Conservation (phyloP, 35 echinoderm and acorn worm species). For the Lytechinus pictus region DNA sequence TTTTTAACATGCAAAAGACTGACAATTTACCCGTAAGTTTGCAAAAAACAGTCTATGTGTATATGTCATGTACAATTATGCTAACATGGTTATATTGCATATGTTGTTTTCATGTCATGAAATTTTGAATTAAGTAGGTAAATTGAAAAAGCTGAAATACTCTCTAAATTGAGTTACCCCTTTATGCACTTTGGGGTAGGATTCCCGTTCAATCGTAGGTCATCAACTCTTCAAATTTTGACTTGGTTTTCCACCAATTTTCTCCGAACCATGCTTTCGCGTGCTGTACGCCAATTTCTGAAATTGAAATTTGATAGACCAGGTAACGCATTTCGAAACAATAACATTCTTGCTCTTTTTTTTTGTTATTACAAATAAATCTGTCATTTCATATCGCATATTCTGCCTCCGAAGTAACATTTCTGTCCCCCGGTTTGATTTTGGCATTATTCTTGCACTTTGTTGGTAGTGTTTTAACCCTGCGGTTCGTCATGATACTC, state of each 20-base stretch:
- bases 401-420: background rate
- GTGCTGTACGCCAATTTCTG: background rate
- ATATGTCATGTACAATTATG: background rate
- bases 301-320: slow-evolving; percentile 5
- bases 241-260: background rate
- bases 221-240: background rate
- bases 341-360: background rate
- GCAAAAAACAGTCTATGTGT: background rate
- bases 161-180: background rate
- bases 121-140: background rate
- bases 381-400: background rate
- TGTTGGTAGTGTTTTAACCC: background rate
- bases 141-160: background rate
- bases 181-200: background rate
- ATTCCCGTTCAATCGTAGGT: background rate
- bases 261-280: slow-evolving; percentile 15
- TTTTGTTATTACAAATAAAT: background rate
- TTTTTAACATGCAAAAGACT: background rate
- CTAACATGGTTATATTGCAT: background rate
- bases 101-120: background rate
- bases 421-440: background rate
- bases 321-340: background rate
- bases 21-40: background rate
- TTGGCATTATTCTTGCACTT: background rate
- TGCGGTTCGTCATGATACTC: background rate